Evolutionary conservation across 1,140 invertebrate genomes (phyloP).

Genomic region (Elymnias hypermnestra): DNA sequence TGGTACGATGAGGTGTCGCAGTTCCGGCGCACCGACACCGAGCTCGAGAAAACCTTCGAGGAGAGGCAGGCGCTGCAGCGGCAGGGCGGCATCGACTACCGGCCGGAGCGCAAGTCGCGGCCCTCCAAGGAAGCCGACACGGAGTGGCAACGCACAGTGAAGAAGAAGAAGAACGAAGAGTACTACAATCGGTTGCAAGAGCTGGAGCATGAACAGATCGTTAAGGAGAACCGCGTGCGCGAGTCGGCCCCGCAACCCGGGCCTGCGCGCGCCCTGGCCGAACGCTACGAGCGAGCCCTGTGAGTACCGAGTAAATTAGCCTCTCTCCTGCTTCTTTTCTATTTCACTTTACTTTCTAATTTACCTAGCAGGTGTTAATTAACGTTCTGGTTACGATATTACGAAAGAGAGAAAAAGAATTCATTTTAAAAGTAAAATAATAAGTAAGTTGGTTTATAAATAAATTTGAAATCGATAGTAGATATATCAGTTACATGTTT

Average conservation of each 20-base stretch:
- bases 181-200: constrained; percentile 90
- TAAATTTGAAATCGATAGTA: too few relatives aligned
- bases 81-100: constrained; percentile 77
- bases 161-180: constrained; percentile 88
- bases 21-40: constrained; percentile 90
- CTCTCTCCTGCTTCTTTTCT: too few relatives aligned
- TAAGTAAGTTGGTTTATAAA: too few relatives aligned
- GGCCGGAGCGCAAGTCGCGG: constrained; percentile 81
- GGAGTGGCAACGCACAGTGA: constrained; percentile 90
- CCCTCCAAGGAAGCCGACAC: constrained; percentile 84
- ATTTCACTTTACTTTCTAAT: too few relatives aligned
- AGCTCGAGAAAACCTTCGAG: constrained; percentile 91
- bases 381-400: too few relatives aligned
- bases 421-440: too few relatives aligned
- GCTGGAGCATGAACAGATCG: constrained; percentile 88
- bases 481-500: too few relatives aligned
- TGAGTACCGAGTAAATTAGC: constrained; percentile 75
- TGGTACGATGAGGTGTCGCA: constrained; percentile 94
- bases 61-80: constrained; percentile 84
- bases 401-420: too few relatives aligned
- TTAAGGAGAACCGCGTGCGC: constrained; percentile 82
- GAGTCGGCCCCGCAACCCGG: constrained; percentile 55
- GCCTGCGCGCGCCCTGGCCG: constrained; percentile 90
- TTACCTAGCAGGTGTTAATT: too few relatives aligned
- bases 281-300: constrained; percentile 89